Conservation (phyloP, 2,888 invertebrate species). For the Thysanoteuthis rhombus region DNA sequence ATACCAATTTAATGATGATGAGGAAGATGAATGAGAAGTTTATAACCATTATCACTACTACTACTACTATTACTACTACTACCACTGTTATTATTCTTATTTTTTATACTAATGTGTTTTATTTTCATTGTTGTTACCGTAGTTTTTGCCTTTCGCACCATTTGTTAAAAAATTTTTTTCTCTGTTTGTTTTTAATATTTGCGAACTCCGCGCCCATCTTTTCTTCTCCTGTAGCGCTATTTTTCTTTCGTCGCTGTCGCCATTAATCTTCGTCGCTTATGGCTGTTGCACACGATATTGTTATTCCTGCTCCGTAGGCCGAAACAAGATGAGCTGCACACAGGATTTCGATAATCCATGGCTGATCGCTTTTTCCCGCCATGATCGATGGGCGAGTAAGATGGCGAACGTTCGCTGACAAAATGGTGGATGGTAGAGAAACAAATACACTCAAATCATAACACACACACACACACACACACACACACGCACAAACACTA, state of each 20-base stretch:
- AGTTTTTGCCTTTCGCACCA: neutral
- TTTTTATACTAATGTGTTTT: neutral
- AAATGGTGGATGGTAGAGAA: neutral
- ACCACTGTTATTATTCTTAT: neutral
- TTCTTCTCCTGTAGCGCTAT: neutral
- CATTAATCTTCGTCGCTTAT: conserved; percentile 12
- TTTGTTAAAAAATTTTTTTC: neutral
- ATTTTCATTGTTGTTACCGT: neutral
- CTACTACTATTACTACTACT: neutral
- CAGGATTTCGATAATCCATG: neutral
- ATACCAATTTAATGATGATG: too few species aligned
- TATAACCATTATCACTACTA: too few species aligned
- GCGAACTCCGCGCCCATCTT: neutral
- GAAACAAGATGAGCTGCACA: neutral
- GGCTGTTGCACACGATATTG: neutral
- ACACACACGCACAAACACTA: neutral
- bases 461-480: neutral
- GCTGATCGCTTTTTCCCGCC: conserved; percentile 12
- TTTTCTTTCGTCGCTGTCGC: neutral
- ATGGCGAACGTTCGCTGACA: conserved; percentile 12
- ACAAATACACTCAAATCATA: neutral
- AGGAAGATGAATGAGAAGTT: too few species aligned
- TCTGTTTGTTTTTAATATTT: neutral
- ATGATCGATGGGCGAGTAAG: neutral
- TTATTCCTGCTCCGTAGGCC: conserved; percentile 12